Base-by-base conservation (phyloP, 2,888 invertebrate genomes). In the Ennomos fuscantarius region DNA sequence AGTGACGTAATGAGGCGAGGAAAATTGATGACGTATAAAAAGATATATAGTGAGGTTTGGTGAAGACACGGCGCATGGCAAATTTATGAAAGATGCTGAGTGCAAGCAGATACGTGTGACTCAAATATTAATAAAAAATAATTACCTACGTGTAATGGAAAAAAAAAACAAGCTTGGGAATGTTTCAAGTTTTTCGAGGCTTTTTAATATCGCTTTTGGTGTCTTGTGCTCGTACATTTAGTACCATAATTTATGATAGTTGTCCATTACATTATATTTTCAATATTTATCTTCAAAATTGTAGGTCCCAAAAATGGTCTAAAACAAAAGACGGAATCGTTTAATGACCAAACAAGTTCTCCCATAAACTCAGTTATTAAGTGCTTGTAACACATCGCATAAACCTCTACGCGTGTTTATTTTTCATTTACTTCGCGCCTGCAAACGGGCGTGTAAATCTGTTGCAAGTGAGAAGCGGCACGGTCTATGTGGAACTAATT, bases 401-500 rank as follows among this genome's bases (percentile, higher is more conserved):
- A 87, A 87, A 85, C 75, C 76, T 70, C 81, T 65, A 82, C 83
- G 83, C 81, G 77, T 90, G 91, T 91, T 91, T 91, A 89, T 89
- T 90, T 91, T 91, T 90, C 90, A 91, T 91, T 91, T 91, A 88
- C 85, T 49, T 50, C 69, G 60, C 65, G 82, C 75, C 82, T 82
- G 83, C 80, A 78, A 56, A 55, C 52, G 58, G 47, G 68, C 54
- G 58, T 63, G 63, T 77, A 24, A 79, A 75, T 79, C 68, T 75
- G 50, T 60, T 39, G 32, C 49, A 45, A 12, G 33, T 15, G 11
- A 37, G 31, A 49, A 42, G 24, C 49, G 45, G 12, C 47, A 13
- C 9, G 49, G 39, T 8, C 10, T 10, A 39, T 24, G 9, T 0
- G 44, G 36, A 36, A 43, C 50, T 51, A 32, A 35, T 24, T 24